Conservation (phyloP, 92 coral and sea anemone species). For the Parazoanthus atlanticus region DNA sequence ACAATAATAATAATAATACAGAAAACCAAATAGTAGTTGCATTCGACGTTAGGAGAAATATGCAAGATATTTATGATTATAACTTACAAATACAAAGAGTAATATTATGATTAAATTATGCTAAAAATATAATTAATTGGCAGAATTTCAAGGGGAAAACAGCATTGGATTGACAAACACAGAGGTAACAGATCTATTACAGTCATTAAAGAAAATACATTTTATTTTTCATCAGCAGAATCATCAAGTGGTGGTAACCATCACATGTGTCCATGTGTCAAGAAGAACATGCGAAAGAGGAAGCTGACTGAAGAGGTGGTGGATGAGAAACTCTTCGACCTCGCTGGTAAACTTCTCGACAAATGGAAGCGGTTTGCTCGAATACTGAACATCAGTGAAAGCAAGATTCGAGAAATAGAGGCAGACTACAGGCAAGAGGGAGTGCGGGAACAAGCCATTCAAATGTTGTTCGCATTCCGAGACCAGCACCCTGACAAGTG, state of each 20-base stretch:
- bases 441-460: constrained; percentile 85
- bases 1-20: no score
- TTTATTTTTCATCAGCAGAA: neutral
- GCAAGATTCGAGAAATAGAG: constrained; percentile 78
- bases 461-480: constrained; percentile 89
- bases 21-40: no score
- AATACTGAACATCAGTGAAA: constrained; percentile 69
- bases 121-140: no score
- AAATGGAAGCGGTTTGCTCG: constrained; percentile 91
- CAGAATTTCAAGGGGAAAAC: no score
- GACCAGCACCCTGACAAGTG: constrained; percentile 83
- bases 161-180: no score
- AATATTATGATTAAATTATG: no score
- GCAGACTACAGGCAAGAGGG: constrained; percentile 78
- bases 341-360: constrained; percentile 64
- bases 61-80: no score
- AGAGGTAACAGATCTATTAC: no score
- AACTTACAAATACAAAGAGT: no score
- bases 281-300: constrained; percentile 88
- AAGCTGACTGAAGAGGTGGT: constrained; percentile 59
- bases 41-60: no score
- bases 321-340: constrained; percentile 77
- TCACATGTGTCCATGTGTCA: constrained; percentile 75
- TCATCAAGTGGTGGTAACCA: constrained; percentile 21
- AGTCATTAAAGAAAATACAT: no score